A percentile compares a stretch with the other conserved stretches of the same genome.
These are phyloP conservation scores for Pluvianellus socialis DNA, from an alignment of 2,113 vertebrate species.

Conservation along the genomic window DNA sequence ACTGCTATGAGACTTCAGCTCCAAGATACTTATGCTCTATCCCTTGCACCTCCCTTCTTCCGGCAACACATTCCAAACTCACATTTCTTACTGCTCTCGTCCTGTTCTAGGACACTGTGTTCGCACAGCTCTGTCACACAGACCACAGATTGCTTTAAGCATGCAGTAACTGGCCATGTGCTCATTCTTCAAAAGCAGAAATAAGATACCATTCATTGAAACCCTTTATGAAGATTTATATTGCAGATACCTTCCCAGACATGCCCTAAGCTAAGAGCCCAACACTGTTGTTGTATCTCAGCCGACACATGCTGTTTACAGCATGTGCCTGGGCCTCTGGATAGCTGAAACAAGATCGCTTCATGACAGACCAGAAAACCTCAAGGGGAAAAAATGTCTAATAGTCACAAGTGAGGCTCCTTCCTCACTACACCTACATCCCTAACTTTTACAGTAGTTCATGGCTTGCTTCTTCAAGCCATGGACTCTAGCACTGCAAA, in stretches of 20 bases:
- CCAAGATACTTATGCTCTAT: neutral
- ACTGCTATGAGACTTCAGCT: neutral
- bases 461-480: neutral
- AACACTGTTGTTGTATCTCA: neutral
- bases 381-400: neutral
- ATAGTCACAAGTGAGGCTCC: neutral
- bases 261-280: neutral
- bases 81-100: neutral
- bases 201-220: neutral
- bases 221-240: neutral
- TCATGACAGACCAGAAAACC: neutral
- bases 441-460: neutral
- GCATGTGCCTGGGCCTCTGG: neutral
- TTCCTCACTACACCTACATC: neutral
- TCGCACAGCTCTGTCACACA: neutral
- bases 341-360: neutral
- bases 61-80: neutral
- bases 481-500: neutral
- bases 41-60: neutral
- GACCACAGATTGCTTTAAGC: neutral
- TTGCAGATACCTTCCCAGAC: neutral
- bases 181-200: neutral
- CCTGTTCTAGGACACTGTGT: fast-evolving
- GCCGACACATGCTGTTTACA: neutral
- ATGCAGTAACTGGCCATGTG: neutral